These are phyloP conservation scores for Fregata magnificens DNA, from an alignment of 2,113 vertebrate species.

Conservation along the genomic window DNA sequence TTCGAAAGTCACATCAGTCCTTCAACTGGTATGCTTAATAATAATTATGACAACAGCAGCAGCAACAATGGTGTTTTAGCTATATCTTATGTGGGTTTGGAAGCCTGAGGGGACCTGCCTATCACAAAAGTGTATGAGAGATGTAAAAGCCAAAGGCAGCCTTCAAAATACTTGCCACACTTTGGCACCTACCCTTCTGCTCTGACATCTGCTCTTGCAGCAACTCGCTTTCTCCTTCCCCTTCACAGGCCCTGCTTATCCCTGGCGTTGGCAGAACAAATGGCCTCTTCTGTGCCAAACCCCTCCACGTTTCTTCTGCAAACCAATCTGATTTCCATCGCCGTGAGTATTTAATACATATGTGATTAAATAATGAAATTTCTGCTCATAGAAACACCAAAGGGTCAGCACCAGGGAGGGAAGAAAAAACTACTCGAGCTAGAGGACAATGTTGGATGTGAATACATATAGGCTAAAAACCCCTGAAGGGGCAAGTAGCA, in stretches of 20 bases:
- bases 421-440: neutral
- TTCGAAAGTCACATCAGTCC: neutral
- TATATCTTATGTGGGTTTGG: neutral
- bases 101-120: neutral
- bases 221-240: neutral
- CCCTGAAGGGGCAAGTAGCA: neutral
- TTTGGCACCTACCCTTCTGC: neutral
- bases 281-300: neutral
- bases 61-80: neutral
- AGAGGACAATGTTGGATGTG: neutral
- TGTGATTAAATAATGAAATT: neutral
- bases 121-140: neutral
- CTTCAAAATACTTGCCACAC: neutral
- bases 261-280: neutral
- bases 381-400: neutral
- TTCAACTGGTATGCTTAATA: neutral
- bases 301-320: neutral
- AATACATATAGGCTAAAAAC: neutral
- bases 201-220: neutral
- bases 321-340: neutral
- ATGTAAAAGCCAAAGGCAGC: neutral
- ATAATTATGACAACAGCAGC: neutral
- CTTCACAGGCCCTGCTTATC: neutral
- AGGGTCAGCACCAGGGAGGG: neutral
- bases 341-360: neutral